phyloP scores from a whole-genome alignment of 2,888 invertebrate genomes.

The Asteroscopus sphinx region DNA sequence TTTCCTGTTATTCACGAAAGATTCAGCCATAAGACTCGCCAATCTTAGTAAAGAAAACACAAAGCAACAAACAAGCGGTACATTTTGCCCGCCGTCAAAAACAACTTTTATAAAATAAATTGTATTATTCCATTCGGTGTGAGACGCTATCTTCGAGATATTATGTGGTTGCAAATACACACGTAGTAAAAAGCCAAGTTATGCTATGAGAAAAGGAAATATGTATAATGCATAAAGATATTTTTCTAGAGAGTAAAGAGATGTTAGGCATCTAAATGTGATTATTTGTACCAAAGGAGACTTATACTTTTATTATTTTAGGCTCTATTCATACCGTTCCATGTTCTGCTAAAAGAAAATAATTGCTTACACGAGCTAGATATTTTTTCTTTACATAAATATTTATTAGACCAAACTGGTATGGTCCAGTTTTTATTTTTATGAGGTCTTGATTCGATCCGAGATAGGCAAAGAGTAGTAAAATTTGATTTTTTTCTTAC shows the following conservation, averaged over 20 bases:
- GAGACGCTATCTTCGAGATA: conserved; percentile 53
- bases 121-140: conserved; percentile 75
- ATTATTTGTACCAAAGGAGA: conserved; percentile 25
- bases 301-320: conserved; percentile 14
- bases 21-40: too few relatives aligned
- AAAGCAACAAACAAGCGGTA: conserved; percentile 77
- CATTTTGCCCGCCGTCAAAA: conserved; percentile 79
- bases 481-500: too few relatives aligned
- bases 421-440: too few relatives aligned
- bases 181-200: conserved; percentile 46
- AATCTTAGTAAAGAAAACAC: conserved; percentile 67
- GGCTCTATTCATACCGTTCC: neutral
- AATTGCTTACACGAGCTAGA: neutral
- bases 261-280: conserved; percentile 11
- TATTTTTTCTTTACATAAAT: neutral
- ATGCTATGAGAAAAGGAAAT: conserved; percentile 17
- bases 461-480: too few relatives aligned
- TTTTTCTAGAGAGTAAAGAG: conserved; percentile 5
- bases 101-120: conserved; percentile 83
- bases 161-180: conserved; percentile 50
- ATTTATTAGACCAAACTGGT: too few relatives aligned
- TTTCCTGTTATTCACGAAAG: too few relatives aligned
- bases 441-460: too few relatives aligned
- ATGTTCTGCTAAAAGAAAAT: conserved; percentile 13
- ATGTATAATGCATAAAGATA: conserved; percentile 4